phyloP scores from a whole-genome alignment of 2,113 vertebrate species.

The Rhabdomys dilectus region DNA sequence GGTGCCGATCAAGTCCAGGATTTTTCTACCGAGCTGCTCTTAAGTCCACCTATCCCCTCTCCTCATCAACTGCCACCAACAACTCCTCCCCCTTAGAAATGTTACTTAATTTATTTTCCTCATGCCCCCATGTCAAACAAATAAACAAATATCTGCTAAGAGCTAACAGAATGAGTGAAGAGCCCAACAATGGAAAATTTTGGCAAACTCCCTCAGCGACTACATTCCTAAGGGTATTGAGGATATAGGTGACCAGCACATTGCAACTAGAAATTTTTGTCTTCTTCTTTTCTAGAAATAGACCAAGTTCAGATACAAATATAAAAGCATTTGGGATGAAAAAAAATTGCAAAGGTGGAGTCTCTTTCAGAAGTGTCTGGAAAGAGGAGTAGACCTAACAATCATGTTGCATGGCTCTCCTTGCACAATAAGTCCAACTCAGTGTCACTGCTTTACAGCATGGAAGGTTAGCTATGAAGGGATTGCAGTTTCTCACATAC shows the following conservation, averaged over 20 bases:
- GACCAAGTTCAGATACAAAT: slow-evolving; percentile 31
- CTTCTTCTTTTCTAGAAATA: slow-evolving; percentile 3
- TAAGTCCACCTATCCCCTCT: not conserved
- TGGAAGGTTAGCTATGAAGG: not conserved
- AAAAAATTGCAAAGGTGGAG: not conserved
- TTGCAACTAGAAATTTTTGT: slow-evolving; percentile 1
- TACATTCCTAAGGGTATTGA: not conserved
- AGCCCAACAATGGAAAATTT: slow-evolving; percentile 35
- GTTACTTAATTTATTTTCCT: slow-evolving; percentile 55
- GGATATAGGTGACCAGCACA: not conserved
- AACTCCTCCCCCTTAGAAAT: slow-evolving; percentile 24
- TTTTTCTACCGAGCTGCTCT: slow-evolving; percentile 38
- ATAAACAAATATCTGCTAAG: not conserved
- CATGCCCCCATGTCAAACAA: slow-evolving; percentile 31
- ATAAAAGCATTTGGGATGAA: slow-evolving; percentile 48
- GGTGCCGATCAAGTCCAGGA: not conserved
- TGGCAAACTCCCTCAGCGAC: slow-evolving; percentile 30
- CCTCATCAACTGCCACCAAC: not conserved
- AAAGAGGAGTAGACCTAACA: slow-evolving; percentile 40
- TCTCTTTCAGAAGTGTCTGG: not conserved
- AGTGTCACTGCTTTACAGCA: slow-evolving; percentile 34
- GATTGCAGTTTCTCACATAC: slow-evolving; percentile 38
- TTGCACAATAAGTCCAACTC: slow-evolving; percentile 43
- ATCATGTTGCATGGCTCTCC: not conserved
- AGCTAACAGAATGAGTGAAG: slow-evolving; percentile 46